Conservation (phyloP, 2,888 invertebrate species). For the Vandiemenella viatica region DNA sequence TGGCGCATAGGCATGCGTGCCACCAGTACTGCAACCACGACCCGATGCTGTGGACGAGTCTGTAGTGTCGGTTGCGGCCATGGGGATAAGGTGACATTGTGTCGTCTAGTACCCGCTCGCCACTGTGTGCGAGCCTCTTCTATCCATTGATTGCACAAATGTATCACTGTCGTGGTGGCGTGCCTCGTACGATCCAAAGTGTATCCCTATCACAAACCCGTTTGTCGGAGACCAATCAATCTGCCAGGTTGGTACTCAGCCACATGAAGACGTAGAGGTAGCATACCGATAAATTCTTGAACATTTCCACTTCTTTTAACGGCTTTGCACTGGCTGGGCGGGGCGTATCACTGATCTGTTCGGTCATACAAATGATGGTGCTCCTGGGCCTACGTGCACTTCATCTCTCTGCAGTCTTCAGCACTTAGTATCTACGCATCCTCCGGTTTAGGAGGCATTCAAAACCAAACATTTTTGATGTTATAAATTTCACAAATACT, state of each 20-base stretch:
- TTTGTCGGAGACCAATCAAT: too few relatives aligned
- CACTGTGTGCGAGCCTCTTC: neutral
- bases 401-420: neutral
- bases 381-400: neutral
- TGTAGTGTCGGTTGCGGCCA: neutral
- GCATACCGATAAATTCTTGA: neutral
- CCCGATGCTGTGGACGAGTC: neutral
- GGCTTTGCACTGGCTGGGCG: neutral
- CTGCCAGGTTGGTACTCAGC: neutral
- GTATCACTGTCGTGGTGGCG: neutral
- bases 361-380: neutral
- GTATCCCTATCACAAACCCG: neutral
- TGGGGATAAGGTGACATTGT: neutral
- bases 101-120: too few relatives aligned
- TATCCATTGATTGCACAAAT: neutral
- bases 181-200: neutral
- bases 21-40: neutral
- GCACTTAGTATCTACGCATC: too few relatives aligned
- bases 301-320: neutral
- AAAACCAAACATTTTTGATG: too few relatives aligned
- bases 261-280: neutral
- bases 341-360: neutral
- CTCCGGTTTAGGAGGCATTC: too few relatives aligned
- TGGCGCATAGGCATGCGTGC: neutral
- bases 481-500: too few relatives aligned